Percentiles rank a stretch among this genome's conserved stretches.
Evolutionary conservation across 2,113 vertebrate genomes (phyloP).

Genomic region (Corydoras maculifer): DNA sequence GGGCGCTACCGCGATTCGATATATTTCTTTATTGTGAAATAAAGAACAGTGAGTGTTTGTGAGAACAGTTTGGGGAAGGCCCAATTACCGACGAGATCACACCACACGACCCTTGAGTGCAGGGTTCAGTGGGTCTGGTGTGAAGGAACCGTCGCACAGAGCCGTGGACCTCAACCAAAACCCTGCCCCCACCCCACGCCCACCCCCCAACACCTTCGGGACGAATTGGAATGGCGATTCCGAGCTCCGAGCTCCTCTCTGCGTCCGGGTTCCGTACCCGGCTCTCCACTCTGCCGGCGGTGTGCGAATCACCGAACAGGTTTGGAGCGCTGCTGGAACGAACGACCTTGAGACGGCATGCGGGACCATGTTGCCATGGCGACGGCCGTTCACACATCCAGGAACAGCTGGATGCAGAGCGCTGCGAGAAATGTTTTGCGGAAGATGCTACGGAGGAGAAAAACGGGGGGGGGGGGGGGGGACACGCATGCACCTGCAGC

Average conservation of each 20-base stretch:
- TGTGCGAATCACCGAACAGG: slow-evolving; percentile 20
- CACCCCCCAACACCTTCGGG: no score
- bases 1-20: neutral
- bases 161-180: no score
- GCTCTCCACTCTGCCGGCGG: neutral
- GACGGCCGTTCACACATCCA: slow-evolving; percentile 51
- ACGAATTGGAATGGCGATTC: no score
- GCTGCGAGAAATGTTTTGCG: slow-evolving; percentile 61
- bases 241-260: no score
- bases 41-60: neutral
- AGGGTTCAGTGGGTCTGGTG: no score
- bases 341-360: slow-evolving; percentile 59
- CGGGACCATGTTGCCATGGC: slow-evolving; percentile 48
- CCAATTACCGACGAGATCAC: no score
- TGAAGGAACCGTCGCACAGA: no score
- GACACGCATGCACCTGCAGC: no score
- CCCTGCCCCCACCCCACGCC: no score
- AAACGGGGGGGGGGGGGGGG: neutral
- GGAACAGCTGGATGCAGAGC: slow-evolving; percentile 51
- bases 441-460: slow-evolving; percentile 61
- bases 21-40: slow-evolving; percentile 48
- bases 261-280: no score
- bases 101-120: no score
- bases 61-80: no score
- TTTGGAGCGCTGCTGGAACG: slow-evolving; percentile 38